These are phyloP conservation scores for Musca vetustissima DNA, from an alignment of 1,140 invertebrate species.

Conservation along the genomic window DNA sequence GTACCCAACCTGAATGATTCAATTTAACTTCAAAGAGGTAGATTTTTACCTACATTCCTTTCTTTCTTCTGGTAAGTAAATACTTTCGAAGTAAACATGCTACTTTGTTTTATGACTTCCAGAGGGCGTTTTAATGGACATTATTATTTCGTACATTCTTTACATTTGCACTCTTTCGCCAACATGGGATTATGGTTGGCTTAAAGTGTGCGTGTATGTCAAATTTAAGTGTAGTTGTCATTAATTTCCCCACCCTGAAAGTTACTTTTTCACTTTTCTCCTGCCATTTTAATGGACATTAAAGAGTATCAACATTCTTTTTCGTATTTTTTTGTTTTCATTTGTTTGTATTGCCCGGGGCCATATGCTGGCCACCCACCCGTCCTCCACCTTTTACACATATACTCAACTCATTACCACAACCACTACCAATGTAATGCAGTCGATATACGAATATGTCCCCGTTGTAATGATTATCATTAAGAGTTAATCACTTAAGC, in stretches of 20 bases:
- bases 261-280: neutral
- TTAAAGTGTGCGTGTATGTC: slow-evolving; percentile 7
- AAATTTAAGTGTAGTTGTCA: slow-evolving; percentile 1
- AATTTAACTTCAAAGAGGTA: no score
- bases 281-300: neutral
- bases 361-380: no score
- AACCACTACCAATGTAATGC: neutral
- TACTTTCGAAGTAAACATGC: neutral
- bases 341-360: no score
- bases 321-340: no score
- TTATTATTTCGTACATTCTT: neutral
- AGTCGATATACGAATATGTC: neutral
- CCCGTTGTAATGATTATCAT: slow-evolving; percentile 5
- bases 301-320: neutral
- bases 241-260: neutral
- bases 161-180: neutral
- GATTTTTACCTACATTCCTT: neutral
- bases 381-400: no score
- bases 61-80: neutral
- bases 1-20: no score
- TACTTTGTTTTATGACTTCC: neutral
- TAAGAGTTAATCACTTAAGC: slow-evolving; percentile 5
- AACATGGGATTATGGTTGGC: neutral
- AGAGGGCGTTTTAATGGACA: slow-evolving; percentile 6
- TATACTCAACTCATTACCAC: no score